Base-by-base conservation (phyloP, 2,888 invertebrate species). In the Seira sanloemensis region DNA sequence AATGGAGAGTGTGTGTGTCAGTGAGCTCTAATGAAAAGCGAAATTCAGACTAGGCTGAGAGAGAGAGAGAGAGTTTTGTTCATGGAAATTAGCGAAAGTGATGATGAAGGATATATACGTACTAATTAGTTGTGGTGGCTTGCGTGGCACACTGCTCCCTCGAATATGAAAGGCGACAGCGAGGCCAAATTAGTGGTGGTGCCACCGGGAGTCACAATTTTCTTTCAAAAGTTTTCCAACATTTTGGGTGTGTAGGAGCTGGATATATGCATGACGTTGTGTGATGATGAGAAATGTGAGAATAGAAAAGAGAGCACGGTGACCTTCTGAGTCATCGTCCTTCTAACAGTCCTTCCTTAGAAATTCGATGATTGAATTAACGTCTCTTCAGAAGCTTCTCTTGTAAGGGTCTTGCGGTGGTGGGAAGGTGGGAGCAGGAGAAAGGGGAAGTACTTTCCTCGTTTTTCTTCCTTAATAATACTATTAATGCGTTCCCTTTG, bases 401-500 rank as follows among this genome's bases (percentile, higher is more conserved):
- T n/a, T n/a, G n/a, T n/a, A n/a, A n/a, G n/a, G n/a, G n/a, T n/a
- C n/a, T n/a, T n/a, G n/a, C n/a, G n/a, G n/a, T n/a, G n/a, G n/a
- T n/a, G n/a, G n/a, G n/a, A n/a, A n/a, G 37, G 58, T 58, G 58
- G 58, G n/a, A 58, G 58, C 58, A 58, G 58, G n/a, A 58, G 37
- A 37, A 37, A 9, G 58, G 2, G 58, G 58, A 58, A 58, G n/a
- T 58, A 58, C 2, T 58, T 12, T 58, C 2, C 2, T 16, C 58
- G 2, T 58, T 58, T 58, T n/a, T n/a, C n/a, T n/a, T n/a, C n/a
- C n/a, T 58, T 58, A 18, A 58, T 58, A 18, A 66, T 19, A 19
- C 78, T 50, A 1, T 23, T 68, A 27, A 19, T 50, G 50, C 1
- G 37, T 68, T 80, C 68, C 73, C 87, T 88, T 89, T 76, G 89